Conservation (phyloP, 2,888 invertebrate genomes). For the Lymantria dispar region DNA sequence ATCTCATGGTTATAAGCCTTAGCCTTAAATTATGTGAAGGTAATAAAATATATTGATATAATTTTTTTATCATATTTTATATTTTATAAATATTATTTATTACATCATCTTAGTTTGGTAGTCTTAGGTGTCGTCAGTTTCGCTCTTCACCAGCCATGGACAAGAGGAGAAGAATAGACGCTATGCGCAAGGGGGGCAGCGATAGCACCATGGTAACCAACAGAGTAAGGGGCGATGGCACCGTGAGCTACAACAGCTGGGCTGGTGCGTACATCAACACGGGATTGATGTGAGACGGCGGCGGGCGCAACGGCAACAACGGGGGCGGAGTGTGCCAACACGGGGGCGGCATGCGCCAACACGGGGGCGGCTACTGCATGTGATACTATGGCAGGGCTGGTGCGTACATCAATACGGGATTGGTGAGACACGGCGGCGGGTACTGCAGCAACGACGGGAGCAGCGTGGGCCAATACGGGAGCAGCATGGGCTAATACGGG, state of each 20-base stretch:
- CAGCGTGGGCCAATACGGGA: slow-evolving; percentile 29
- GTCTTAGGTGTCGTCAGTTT: slow-evolving; percentile 23
- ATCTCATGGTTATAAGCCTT: too few relatives aligned
- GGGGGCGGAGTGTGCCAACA: slow-evolving; percentile 25
- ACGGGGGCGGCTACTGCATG: slow-evolving; percentile 46
- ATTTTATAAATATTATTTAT: slow-evolving; percentile 9
- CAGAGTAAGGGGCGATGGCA: slow-evolving; percentile 25
- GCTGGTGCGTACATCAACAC: slow-evolving; percentile 51
- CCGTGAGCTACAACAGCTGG: slow-evolving; percentile 43
- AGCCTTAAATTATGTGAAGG: too few relatives aligned
- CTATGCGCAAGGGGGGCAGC: neutral
- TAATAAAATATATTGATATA: too few relatives aligned
- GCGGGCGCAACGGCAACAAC: slow-evolving; percentile 45
- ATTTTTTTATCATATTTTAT: neutral
- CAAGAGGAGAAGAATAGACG: slow-evolving; percentile 12
- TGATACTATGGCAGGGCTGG: slow-evolving; percentile 47
- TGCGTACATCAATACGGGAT: slow-evolving; percentile 49
- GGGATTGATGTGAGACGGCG: slow-evolving; percentile 46
- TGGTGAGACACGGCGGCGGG: slow-evolving; percentile 75
- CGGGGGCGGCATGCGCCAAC: slow-evolving; percentile 28
- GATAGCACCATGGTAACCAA: neutral
- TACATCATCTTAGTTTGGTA: slow-evolving; percentile 13
- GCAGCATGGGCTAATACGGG: slow-evolving; percentile 17
- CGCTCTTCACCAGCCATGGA: slow-evolving; percentile 31
- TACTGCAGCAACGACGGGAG: slow-evolving; percentile 42